These are phyloP conservation scores for Pyrocephalus nanus DNA, from an alignment of 2,797 vertebrate species.

Conservation along the genomic window DNA sequence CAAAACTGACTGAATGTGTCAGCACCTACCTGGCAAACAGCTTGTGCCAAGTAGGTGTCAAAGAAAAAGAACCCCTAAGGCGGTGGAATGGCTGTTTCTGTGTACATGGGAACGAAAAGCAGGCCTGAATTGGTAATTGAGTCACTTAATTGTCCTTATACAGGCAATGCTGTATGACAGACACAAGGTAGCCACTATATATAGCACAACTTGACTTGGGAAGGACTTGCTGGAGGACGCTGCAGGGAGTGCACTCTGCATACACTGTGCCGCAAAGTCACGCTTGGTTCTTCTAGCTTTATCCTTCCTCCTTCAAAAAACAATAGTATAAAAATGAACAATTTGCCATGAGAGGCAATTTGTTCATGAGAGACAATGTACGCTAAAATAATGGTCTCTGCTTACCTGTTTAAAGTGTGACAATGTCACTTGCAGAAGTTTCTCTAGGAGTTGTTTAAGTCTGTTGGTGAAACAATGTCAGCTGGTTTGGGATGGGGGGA, in stretches of 20 bases:
- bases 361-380: not conserved
- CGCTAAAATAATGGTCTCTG: not conserved
- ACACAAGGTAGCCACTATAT: not conserved
- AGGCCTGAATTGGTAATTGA: not conserved
- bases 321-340: accelerated
- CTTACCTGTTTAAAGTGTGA: not conserved
- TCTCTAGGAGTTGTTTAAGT: not conserved
- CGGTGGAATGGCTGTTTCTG: not conserved
- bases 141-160: not conserved
- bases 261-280: not conserved
- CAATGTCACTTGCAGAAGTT: not conserved
- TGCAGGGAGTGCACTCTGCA: not conserved
- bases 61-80: conserved; percentile 11
- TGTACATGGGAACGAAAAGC: not conserved
- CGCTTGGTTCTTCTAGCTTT: not conserved
- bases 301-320: not conserved
- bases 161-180: not conserved
- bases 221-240: not conserved
- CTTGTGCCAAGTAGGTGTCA: conserved; percentile 18
- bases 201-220: not conserved
- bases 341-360: not conserved
- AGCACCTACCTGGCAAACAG: conserved; percentile 4
- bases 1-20: not conserved
- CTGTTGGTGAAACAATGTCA: not conserved
- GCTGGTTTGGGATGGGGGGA: not conserved